Conservation (phyloP, 2,888 invertebrate species). For the Doris montereyensis region DNA sequence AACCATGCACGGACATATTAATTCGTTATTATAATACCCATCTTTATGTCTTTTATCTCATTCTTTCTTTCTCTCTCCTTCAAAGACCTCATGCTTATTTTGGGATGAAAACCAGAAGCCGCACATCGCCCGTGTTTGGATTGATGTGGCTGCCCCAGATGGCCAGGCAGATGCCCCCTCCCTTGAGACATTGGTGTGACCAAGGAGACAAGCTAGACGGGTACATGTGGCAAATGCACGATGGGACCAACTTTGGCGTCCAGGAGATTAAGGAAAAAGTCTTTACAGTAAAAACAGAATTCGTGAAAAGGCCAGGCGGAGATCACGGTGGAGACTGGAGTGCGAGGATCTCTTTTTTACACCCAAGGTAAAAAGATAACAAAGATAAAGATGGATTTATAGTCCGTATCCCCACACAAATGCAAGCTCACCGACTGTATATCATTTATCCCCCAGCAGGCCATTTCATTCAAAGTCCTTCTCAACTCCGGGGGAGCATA, state of each 20-base stretch:
- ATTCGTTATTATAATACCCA: neutral
- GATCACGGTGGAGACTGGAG: constrained; percentile 94
- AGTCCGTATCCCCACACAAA: no score
- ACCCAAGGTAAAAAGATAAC: constrained; percentile 76
- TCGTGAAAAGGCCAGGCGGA: constrained; percentile 88
- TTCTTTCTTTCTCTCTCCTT: neutral
- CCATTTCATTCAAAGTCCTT: no score
- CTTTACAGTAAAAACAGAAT: constrained; percentile 85
- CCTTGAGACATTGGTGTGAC: constrained; percentile 81
- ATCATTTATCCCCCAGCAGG: no score
- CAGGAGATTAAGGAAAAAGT: constrained; percentile 90
- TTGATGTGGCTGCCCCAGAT: constrained; percentile 94
- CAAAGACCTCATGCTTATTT: constrained; percentile 75
- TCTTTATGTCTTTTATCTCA: neutral
- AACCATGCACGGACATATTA: no score
- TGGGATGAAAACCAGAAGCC: constrained; percentile 87
- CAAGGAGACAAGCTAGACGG: constrained; percentile 76
- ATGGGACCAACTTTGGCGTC: constrained; percentile 91
- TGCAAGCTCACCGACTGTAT: no score
- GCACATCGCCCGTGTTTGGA: constrained; percentile 90
- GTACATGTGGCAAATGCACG: constrained; percentile 94
- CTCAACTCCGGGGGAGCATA: no score
- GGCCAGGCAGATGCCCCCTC: constrained; percentile 79
- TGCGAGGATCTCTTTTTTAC: constrained; percentile 83
- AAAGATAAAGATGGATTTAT: no score